A percentile compares a stretch with the other conserved stretches of the same genome.
phyloP scores from a whole-genome alignment of 2,113 vertebrate genomes.

The Mobula hypostoma region DNA sequence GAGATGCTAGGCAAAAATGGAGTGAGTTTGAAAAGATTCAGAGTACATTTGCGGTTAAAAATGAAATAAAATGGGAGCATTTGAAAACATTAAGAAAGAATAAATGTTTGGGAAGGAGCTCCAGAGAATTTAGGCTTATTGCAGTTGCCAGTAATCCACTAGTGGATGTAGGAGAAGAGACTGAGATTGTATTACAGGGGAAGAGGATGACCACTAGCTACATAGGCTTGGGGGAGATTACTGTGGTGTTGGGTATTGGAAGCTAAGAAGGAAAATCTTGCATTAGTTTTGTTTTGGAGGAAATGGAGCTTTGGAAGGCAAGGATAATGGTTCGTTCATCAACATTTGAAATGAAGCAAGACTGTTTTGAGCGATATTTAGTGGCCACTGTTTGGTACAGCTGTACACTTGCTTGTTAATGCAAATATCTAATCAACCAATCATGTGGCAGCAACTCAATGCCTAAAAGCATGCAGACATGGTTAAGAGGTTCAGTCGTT shows the following conservation, averaged over 20 bases:
- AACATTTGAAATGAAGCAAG: neutral
- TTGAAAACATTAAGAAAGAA: neutral
- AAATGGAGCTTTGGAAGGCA: neutral
- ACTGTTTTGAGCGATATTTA: neutral
- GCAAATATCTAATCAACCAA: too few species aligned
- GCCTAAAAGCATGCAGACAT: too few species aligned
- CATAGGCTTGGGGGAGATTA: neutral
- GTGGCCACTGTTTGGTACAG: too few species aligned
- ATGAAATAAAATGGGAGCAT: neutral
- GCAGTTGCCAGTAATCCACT: neutral
- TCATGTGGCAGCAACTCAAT: too few species aligned
- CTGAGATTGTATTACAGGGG: neutral
- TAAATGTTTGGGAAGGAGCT: neutral
- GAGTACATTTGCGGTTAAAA: neutral
- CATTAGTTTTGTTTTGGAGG: neutral
- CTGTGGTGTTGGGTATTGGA: neutral
- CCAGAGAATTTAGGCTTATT: neutral
- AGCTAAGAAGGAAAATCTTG: neutral
- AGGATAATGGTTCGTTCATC: neutral
- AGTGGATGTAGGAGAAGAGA: too few species aligned
- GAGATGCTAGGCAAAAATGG: neutral
- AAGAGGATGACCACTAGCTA: neutral
- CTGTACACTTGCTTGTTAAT: too few species aligned
- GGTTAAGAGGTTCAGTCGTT: too few species aligned
- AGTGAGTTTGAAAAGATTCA: neutral